phyloP scores from a whole-genome alignment of 1,140 invertebrate genomes.

The Achroia grisella region DNA sequence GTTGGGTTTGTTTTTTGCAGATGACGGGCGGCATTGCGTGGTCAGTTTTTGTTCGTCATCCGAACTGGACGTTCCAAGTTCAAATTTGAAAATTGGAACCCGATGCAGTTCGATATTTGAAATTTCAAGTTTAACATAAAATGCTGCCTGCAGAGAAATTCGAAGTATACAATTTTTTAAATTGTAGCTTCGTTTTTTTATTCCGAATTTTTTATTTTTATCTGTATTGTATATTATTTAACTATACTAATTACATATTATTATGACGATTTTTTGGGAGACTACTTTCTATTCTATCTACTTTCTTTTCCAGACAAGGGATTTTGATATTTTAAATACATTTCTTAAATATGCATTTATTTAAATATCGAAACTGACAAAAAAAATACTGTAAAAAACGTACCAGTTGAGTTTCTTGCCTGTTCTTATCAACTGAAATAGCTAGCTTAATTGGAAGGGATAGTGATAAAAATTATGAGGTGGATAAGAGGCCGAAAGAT shows the following conservation, averaged over 20 bases:
- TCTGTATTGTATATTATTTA: neutral
- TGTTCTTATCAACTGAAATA: too few species aligned
- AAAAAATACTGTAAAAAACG: too few species aligned
- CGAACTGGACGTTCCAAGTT: conserved; percentile 70
- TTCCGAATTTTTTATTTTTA: conserved; percentile 5
- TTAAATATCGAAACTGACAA: too few species aligned
- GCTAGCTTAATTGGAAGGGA: too few species aligned
- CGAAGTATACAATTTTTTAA: conserved; percentile 13
- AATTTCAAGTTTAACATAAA: conserved; percentile 65
- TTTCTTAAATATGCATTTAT: too few species aligned
- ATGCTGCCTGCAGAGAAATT: conserved; percentile 32
- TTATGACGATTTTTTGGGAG: too few species aligned
- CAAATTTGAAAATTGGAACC: conserved; percentile 71
- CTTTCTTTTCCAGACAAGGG: too few species aligned
- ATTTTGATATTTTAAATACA: too few species aligned
- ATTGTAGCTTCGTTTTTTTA: conserved; percentile 26
- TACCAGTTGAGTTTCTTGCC: too few species aligned
- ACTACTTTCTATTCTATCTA: too few species aligned
- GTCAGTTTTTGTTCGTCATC: conserved; percentile 69
- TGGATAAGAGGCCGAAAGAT: too few species aligned
- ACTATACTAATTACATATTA: neutral
- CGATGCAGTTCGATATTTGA: conserved; percentile 63
- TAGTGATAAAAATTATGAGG: too few species aligned
- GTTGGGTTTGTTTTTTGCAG: conserved; percentile 34
- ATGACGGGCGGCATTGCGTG: conserved; percentile 65